Evolutionary conservation across 2,888 invertebrate species (phyloP).

Genomic region (Zelleria hepariella): DNA sequence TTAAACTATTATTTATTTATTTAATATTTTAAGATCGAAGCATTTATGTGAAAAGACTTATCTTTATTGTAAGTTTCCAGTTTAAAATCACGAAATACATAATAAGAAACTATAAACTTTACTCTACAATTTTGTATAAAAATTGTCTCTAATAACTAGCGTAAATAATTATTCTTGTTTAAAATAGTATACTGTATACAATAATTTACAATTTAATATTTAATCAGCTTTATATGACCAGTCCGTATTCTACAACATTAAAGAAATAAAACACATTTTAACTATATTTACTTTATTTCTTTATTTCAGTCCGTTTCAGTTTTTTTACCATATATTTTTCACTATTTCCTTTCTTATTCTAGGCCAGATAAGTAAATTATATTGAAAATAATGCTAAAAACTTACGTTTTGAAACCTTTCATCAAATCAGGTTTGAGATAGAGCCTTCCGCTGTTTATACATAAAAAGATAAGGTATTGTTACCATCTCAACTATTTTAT

Average conservation of each 20-base stretch:
- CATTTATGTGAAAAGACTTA: constrained; percentile 1
- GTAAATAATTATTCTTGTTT: neutral
- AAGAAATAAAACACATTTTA: neutral
- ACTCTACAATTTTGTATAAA: neutral
- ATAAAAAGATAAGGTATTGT: neutral
- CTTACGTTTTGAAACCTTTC: too few species aligned
- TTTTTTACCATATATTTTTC: too few species aligned
- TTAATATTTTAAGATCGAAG: constrained; percentile 7
- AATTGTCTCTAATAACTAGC: neutral
- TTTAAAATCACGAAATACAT: neutral
- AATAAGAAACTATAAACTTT: neutral
- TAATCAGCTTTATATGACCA: neutral
- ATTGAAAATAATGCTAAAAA: too few species aligned
- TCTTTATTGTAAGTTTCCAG: neutral
- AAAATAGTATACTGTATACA: neutral
- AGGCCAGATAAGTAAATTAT: too few species aligned
- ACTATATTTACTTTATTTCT: neutral
- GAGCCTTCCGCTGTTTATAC: too few species aligned
- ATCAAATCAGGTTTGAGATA: too few species aligned
- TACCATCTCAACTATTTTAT: neutral
- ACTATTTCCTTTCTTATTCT: too few species aligned
- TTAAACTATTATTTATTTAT: constrained; percentile 6
- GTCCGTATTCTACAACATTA: neutral
- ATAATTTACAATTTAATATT: neutral
- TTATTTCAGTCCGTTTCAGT: neutral